Base-by-base conservation (phyloP, 2,888 invertebrate species). In the Zhengitettix transpicula region DNA sequence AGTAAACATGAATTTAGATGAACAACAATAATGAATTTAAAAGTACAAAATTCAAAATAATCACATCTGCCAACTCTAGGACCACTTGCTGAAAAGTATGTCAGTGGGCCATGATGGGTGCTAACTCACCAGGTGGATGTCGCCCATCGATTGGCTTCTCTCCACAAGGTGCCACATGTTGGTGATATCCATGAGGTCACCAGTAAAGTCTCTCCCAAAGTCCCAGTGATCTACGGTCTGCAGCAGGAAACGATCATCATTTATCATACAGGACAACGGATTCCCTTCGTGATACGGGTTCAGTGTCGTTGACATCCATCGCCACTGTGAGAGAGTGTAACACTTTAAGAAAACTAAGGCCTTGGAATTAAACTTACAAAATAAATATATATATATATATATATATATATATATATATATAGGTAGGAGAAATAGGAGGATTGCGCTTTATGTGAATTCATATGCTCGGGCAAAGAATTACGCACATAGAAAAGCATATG, bases 251-350 rank as follows among this genome's bases (percentile, higher is more conserved):
- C 91, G 79, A 71, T 96, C 95, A 72, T 96, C 92, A 52, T 81
- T 81, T 44, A 97, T 86, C 77, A 81, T 82, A 66, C 75, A 75
- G 1, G 79, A 78, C 0, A 82, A 72, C 0, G 81, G 78, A 73
- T 93, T 94, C 0, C 88, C 91, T 73, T 96, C 95, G 67, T 92
- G 89, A 70, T 93, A 87, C 0, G 97, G 96, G 76, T 95, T 95
- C 58, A 96, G 74, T 0, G 93, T 89, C 55, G 82, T 87, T 0
- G 89, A 93, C 9, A 82, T 70, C 96, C 96, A 97, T 62, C 82
- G 71, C 91, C 93, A 94, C 79, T 85, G 66, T 54, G 72, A 70
- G 62, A 10, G 0, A 47, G n/a, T 28, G 28, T 5, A 28, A 28
- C 2, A 2, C 28, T 28, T 28, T 28, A n/a, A n/a, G n/a, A n/a